These are phyloP conservation scores for Brevimyrus niger DNA, from an alignment of 2,113 vertebrate species.

Conservation along the genomic window DNA sequence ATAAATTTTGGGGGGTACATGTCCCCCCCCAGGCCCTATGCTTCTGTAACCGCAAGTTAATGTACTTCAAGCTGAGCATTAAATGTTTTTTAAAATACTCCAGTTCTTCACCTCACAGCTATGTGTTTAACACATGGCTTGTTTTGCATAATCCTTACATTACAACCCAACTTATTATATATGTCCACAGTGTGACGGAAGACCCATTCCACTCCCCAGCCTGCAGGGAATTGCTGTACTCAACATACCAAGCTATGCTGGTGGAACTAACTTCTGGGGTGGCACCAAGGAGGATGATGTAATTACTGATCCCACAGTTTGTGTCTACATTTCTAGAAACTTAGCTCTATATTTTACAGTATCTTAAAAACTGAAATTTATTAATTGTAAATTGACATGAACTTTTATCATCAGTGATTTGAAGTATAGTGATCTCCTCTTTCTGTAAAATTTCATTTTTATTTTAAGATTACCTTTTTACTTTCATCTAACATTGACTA, in stretches of 20 bases:
- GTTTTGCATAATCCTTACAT: neutral
- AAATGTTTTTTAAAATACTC: neutral
- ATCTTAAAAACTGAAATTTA: neutral
- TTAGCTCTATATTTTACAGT: neutral
- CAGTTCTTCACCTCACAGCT: neutral
- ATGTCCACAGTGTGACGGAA: slow-evolving; percentile 73
- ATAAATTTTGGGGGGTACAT: neutral
- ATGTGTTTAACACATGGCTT: neutral
- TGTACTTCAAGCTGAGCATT: neutral
- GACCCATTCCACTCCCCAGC: slow-evolving; percentile 82
- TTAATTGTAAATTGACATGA: neutral
- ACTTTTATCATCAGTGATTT: neutral
- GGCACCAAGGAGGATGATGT: slow-evolving; percentile 94
- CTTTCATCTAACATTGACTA: neutral
- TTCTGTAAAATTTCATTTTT: neutral
- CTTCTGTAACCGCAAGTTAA: neutral
- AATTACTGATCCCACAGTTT: slow-evolving; percentile 38
- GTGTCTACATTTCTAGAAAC: neutral
- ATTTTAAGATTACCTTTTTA: neutral
- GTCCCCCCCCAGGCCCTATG: neutral
- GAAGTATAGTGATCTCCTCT: neutral
- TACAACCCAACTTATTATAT: neutral
- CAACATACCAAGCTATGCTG: slow-evolving; percentile 90
- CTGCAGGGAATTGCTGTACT: slow-evolving; percentile 89
- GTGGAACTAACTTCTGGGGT: slow-evolving; percentile 95